Base-by-base conservation (phyloP, 1,140 invertebrate genomes). In the Lerema accius region DNA sequence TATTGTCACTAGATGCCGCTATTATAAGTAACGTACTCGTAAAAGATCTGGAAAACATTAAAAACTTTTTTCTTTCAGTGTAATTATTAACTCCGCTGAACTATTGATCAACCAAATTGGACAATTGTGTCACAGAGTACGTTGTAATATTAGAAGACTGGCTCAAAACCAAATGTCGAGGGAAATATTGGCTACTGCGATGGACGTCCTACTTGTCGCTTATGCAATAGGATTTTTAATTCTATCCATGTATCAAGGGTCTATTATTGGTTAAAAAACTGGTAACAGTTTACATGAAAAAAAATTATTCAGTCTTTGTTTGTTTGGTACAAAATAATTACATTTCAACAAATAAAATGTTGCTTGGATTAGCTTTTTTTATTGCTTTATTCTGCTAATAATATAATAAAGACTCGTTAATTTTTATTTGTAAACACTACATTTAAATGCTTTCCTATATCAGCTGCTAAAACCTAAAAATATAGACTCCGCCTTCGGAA, bases 171-270 rank as follows among this genome's bases (percentile, higher is more conserved):
- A 73, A 9, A 6, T 66, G 0, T 65, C 75, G 4, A 32, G 75
- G n/a, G 78, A 85, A 3, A 6, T 85, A 2, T 71, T 84, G 35
- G 80, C 79, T 0, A 73, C 77, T 3, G 53, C 60, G 2, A 80
- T 88, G 74, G 84, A 88, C 32, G 15, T 81, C 0, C 49, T 86
- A 2, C 71, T 88, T 0, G 64, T 86, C 0, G 11, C 84, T 0
- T 88, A 88, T 58, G 82, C 81, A 1, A 62, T 80, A 4, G 85
- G 85, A 0, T 85, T 86, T 49, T 73, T 88, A 3, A 48, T 84
- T 1, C 63, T 88, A 4, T 80, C 79, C 9, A 69, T 84, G 68
- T 88, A 86, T 46, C 79, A 88, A 45, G 76, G 78, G 9, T 65
- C 75, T 28, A 43, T 83, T 0, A 67, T 78, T 35, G 68, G 53